A percentile compares a stretch with the other conserved stretches of the same genome.
These are phyloP conservation scores for Amia ocellicauda DNA, from an alignment of 2,113 vertebrate species.

Conservation along the genomic window DNA sequence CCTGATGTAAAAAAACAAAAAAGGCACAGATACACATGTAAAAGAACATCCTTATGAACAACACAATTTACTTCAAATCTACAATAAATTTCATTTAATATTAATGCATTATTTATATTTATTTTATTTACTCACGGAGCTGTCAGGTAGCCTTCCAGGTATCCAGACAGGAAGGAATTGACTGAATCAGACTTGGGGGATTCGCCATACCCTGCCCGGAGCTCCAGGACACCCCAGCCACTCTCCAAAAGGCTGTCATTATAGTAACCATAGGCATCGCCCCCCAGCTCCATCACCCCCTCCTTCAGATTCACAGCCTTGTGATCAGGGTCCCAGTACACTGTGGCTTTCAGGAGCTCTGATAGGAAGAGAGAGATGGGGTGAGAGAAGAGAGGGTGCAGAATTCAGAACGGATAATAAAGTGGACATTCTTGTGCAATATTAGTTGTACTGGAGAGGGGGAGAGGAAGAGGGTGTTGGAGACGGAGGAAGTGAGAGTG, in stretches of 20 bases:
- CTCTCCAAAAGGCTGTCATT: slow-evolving; percentile 70
- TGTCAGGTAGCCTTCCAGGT: slow-evolving; percentile 85
- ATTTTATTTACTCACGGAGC: slow-evolving; percentile 70
- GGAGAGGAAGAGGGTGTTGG: no score
- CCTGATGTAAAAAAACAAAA: slow-evolving; percentile 55
- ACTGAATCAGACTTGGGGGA: slow-evolving; percentile 64
- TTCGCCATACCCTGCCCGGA: slow-evolving; percentile 77
- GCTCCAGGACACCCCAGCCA: slow-evolving; percentile 85
- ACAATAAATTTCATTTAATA: background rate
- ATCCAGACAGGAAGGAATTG: slow-evolving; percentile 81
- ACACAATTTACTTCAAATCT: no score
- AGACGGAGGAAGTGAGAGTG: no score
- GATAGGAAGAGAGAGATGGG: background rate
- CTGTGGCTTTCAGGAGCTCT: slow-evolving; percentile 65
- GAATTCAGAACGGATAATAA: no score
- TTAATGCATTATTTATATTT: background rate
- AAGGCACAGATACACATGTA: background rate
- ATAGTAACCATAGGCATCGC: slow-evolving; percentile 82
- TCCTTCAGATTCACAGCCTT: slow-evolving; percentile 68
- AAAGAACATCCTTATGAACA: background rate
- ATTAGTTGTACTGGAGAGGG: no score
- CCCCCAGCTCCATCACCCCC: slow-evolving; percentile 62
- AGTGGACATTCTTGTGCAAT: no score
- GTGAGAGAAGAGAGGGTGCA: no score
- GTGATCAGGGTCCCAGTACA: slow-evolving; percentile 68